Percentiles rank a stretch among this genome's conserved stretches.
phyloP scores from a whole-genome alignment of 2,888 invertebrate species.

The Acholoe squamosa region DNA sequence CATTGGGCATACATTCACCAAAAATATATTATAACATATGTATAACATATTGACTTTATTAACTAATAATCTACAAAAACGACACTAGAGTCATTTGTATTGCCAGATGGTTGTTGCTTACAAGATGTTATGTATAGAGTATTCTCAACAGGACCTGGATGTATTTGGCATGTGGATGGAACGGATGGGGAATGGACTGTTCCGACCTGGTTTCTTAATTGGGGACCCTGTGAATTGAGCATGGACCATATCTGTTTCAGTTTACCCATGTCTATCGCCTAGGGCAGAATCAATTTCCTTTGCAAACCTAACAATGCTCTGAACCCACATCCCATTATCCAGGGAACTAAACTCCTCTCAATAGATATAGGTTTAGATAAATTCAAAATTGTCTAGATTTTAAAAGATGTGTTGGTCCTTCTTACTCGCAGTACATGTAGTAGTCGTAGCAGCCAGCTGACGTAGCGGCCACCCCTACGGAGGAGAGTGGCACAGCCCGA shows the following conservation, averaged over 20 bases:
- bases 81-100: too few species aligned
- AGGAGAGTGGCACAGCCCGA: neutral
- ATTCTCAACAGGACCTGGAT: too few species aligned
- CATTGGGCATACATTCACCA: too few species aligned
- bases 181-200: conserved; percentile 1
- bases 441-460: neutral
- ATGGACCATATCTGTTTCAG: neutral
- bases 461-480: conserved; percentile 48
- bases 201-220: conserved; percentile 8
- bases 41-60: too few species aligned
- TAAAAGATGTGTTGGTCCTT: neutral
- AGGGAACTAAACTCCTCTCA: neutral
- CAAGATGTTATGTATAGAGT: too few species aligned
- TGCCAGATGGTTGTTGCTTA: too few species aligned
- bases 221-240: neutral
- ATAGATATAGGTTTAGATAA: neutral
- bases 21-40: too few species aligned
- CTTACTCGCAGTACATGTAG: neutral
- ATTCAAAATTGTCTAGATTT: too few species aligned
- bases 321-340: neutral
- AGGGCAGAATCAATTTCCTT: neutral
- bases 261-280: neutral
- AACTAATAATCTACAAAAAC: too few species aligned
- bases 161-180: neutral
- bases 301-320: neutral